These are phyloP conservation scores for Panthera leo DNA, from an alignment of 2,113 vertebrate species.

Conservation along the genomic window DNA sequence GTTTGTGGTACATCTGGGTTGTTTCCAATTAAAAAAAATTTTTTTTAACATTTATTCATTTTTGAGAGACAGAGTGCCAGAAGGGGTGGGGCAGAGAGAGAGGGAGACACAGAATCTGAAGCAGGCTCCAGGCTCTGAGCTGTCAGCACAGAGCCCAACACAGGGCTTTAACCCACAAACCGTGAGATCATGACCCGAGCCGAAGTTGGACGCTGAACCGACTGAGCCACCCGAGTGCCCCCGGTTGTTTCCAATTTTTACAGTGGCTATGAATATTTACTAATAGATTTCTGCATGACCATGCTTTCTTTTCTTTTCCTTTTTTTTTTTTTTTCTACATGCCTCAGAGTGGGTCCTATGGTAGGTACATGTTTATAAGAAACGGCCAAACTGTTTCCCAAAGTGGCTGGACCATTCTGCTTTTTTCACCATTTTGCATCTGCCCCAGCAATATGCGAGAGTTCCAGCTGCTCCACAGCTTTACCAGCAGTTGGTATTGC, in stretches of 20 bases:
- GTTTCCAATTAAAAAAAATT: neutral
- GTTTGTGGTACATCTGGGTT: neutral
- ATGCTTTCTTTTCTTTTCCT: neutral
- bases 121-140: no score
- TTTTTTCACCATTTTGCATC: neutral
- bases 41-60: no score
- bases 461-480: neutral
- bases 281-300: neutral
- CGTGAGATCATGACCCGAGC: no score
- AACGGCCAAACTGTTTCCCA: neutral
- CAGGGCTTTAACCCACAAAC: no score
- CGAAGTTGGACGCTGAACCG: no score
- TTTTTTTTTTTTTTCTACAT: no score
- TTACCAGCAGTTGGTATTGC: neutral
- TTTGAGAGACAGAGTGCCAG: no score
- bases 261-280: neutral
- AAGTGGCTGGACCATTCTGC: neutral
- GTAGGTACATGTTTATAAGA: neutral
- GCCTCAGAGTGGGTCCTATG: neutral
- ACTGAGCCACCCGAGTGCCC: no score
- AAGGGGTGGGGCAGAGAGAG: no score
- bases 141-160: no score
- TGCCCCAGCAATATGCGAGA: neutral
- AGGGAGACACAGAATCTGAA: no score
- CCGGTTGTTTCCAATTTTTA: neutral